Percentiles rank a stretch among this genome's conserved stretches.
These are phyloP conservation scores for Beris chalybata DNA, from an alignment of 2,888 invertebrate genomes.

Conservation along the genomic window DNA sequence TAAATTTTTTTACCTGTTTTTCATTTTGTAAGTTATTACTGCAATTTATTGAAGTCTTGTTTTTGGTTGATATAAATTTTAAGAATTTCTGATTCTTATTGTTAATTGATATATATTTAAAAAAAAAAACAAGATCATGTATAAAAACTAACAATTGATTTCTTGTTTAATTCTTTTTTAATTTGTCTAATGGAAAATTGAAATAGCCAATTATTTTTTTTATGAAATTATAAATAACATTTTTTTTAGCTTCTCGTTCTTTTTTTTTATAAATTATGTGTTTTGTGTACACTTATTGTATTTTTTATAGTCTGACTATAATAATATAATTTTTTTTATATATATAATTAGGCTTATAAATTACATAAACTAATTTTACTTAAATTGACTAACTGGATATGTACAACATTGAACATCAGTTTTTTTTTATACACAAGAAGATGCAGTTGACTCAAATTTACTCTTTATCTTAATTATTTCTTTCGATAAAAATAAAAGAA, in stretches of 20 bases:
- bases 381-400: constrained; percentile 22
- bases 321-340: neutral
- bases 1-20: too few species aligned
- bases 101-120: neutral
- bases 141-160: constrained; percentile 15
- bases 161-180: constrained; percentile 3
- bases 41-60: neutral
- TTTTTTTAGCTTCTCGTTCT: neutral
- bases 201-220: constrained; percentile 1
- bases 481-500: neutral
- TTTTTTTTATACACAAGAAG: constrained; percentile 20
- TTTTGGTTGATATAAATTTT: too few species aligned
- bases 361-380: constrained; percentile 7
- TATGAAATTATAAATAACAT: constrained; percentile 10
- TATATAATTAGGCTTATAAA: constrained; percentile 20
- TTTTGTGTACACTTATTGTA: constrained; percentile 25
- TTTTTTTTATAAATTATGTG: constrained; percentile 17
- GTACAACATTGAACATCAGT: constrained; percentile 25
- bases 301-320: constrained; percentile 25
- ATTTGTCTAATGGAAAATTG: constrained; percentile 10
- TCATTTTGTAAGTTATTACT: too few species aligned
- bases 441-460: constrained; percentile 6
- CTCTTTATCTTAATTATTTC: neutral
- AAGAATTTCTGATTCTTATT: constrained; percentile 5
- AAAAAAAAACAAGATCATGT: constrained; percentile 16